Conservation (phyloP, 2,888 invertebrate species). For the Agrochola circellaris region DNA sequence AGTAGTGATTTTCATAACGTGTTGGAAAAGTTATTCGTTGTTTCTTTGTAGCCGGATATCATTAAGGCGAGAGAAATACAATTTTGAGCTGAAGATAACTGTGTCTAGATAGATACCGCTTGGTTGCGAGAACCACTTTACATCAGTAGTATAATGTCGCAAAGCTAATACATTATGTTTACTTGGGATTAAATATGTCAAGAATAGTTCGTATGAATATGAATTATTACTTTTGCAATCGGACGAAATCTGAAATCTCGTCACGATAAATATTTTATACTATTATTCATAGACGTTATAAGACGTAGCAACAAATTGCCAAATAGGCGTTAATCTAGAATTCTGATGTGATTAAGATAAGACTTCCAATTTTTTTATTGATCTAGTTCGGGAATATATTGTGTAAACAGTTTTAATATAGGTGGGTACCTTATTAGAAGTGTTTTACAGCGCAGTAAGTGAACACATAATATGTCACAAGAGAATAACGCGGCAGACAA, state of each 20-base stretch:
- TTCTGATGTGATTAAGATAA: constrained; percentile 20
- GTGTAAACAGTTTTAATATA: background rate
- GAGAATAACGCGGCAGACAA: background rate
- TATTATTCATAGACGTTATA: background rate
- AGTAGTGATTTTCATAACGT: constrained; percentile 8
- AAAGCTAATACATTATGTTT: background rate
- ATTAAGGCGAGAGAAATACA: background rate
- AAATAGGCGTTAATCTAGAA: constrained; percentile 4
- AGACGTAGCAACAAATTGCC: background rate
- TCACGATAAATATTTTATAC: background rate
- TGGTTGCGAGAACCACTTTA: background rate
- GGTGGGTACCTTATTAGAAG: background rate
- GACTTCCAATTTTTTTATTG: background rate
- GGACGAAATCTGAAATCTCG: background rate
- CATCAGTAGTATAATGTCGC: background rate
- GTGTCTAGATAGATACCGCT: background rate
- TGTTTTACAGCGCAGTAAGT: background rate
- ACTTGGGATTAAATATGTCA: background rate
- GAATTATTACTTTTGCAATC: background rate
- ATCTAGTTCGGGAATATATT: background rate
- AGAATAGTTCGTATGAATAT: background rate
- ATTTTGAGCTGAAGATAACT: background rate
- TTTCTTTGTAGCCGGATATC: background rate
- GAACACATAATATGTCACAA: background rate
- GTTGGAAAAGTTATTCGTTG: constrained; percentile 4